Evolutionary conservation across 1,140 invertebrate genomes (phyloP).

Genomic region (Drosophila busckii): DNA sequence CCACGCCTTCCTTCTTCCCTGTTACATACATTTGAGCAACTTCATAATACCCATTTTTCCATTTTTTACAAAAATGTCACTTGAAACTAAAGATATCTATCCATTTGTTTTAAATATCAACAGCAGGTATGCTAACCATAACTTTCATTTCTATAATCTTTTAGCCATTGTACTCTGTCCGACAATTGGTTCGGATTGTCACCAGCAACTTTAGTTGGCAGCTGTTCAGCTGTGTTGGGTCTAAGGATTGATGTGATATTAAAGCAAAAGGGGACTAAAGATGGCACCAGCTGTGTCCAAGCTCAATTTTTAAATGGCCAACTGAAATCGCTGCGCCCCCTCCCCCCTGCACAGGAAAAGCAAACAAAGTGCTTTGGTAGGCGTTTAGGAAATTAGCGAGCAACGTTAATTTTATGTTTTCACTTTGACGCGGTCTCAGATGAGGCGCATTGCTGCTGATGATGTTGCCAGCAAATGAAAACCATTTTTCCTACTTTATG

Average conservation of each 20-base stretch:
- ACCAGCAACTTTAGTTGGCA: neutral
- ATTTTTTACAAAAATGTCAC: too few relatives aligned
- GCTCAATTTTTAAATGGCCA: constrained; percentile 55
- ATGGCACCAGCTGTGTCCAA: constrained; percentile 60
- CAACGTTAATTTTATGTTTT: constrained; percentile 48
- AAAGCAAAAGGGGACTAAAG: constrained; percentile 26
- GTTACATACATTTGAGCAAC: too few relatives aligned
- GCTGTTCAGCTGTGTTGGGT: constrained; percentile 2
- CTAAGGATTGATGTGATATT: neutral
- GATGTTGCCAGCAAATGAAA: constrained; percentile 53
- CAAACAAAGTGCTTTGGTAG: neutral
- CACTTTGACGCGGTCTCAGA: constrained; percentile 41
- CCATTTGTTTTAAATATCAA: neutral
- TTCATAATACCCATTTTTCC: too few relatives aligned
- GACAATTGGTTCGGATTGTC: constrained; percentile 19
- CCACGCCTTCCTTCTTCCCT: too few relatives aligned
- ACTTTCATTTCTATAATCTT: neutral
- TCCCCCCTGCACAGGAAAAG: neutral
- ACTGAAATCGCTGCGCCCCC: constrained; percentile 8
- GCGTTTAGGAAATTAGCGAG: constrained; percentile 49
- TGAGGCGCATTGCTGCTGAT: constrained; percentile 44
- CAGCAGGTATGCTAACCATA: neutral
- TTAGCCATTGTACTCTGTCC: constrained; percentile 7
- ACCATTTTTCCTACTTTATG: constrained; percentile 70
- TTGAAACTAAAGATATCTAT: too few relatives aligned